phyloP scores from a whole-genome alignment of 2,113 vertebrate species.

The Spermophilus dauricus region DNA sequence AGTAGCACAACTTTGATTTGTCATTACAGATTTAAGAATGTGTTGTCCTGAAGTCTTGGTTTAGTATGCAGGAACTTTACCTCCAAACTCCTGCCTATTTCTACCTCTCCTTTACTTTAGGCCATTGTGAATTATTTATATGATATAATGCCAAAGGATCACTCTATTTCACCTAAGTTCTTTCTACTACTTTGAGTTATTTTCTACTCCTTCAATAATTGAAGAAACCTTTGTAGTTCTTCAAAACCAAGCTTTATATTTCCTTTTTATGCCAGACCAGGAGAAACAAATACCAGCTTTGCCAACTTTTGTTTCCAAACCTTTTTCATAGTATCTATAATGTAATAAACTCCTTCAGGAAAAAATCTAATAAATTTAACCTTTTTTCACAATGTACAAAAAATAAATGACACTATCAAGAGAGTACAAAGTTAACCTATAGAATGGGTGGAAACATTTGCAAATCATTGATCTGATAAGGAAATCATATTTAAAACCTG shows the following conservation, averaged over 20 bases:
- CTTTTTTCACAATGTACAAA: not conserved
- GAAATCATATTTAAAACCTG: no score
- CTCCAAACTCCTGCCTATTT: not conserved
- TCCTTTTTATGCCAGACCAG: not conserved
- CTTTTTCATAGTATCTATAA: not conserved
- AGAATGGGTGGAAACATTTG: no score
- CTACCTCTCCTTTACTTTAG: not conserved
- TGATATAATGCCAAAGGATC: not conserved
- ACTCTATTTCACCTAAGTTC: not conserved
- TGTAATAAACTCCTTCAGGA: not conserved
- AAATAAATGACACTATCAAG: not conserved
- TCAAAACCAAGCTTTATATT: not conserved
- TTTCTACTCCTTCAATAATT: not conserved
- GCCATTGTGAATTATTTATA: not conserved
- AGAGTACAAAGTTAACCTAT: no score
- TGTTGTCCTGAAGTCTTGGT: not conserved
- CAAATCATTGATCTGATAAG: no score
- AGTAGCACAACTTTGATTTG: not conserved
- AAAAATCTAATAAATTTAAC: conserved; percentile 4
- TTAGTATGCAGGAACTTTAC: not conserved
- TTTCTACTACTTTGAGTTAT: not conserved
- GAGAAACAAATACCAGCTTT: not conserved
- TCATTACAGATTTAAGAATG: not conserved
- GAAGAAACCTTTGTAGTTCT: not conserved
- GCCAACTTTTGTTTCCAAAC: not conserved